Base-by-base conservation (phyloP, 2,113 vertebrate species). In the Bolborhynchus lineola region DNA sequence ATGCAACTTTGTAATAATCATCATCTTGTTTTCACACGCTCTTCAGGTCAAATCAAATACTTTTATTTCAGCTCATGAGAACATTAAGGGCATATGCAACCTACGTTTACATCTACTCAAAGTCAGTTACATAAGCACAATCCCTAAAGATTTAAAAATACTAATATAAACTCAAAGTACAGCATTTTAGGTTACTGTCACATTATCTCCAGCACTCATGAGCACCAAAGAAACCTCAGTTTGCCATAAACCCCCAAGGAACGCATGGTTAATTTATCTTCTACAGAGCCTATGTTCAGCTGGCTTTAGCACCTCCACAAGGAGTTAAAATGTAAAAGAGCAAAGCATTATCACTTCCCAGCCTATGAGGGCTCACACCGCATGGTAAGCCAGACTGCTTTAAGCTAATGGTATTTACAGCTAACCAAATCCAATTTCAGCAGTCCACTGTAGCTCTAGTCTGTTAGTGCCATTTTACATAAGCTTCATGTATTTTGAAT, bases 381-480 rank as follows among this genome's bases (percentile, higher is more conserved):
- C 93, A 88, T 86, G 91, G 70, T 94, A 97, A 96, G 86, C 94
- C 93, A 97, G 95, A 97, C 78, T 84, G 94, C 91, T 97, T 95
- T 93, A 92, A 96, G 93, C 95, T 98, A 97, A 98, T 97, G 95
- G 97, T 95, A 88, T 97, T 98, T 98, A 96, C 90, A 95, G 97
- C 91, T 96, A 97, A 94, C 96, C 85, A 98, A 97, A 97, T 97
- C 95, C 96, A 94, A 91, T 82, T 96, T 95, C 97, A 97, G 94
- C 92, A 93, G 97, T 85, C 92, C 88, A 95, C n/a, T 96, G 78
- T 96, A 96, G 85, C 92, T 97, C 82, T 68, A 93, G 68, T 86
- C 89, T 96, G 88, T 89, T 94, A 94, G 86, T 95, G 93, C 96
- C 86, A 81, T 97, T 98, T 97, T 94, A 95, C 97, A 84, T 84